A percentile compares a stretch with the other conserved stretches of the same genome.
These are phyloP conservation scores for Tridacna crocea DNA, from an alignment of 2,888 invertebrate species.

Conservation along the genomic window DNA sequence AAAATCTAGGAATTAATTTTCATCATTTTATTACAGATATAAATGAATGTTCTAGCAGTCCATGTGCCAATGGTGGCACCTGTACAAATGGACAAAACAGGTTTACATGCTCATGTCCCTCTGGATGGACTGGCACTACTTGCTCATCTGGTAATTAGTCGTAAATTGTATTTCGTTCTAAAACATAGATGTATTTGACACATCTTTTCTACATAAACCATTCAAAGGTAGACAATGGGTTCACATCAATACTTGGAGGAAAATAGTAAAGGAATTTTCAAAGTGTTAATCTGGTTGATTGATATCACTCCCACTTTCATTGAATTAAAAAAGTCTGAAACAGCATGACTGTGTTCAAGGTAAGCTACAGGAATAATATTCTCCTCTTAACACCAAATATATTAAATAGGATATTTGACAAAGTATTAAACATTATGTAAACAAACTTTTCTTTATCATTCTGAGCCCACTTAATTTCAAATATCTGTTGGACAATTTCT, in stretches of 20 bases:
- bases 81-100: constrained; percentile 6
- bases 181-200: not conserved
- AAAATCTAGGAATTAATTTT: too few relatives aligned
- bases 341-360: too few relatives aligned
- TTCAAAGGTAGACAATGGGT: too few relatives aligned
- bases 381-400: not conserved
- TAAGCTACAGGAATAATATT: too few relatives aligned
- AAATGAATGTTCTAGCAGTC: constrained; percentile 22
- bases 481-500: too few relatives aligned
- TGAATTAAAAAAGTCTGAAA: too few relatives aligned
- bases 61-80: constrained; percentile 9
- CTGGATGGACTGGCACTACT: constrained; percentile 12
- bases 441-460: too few relatives aligned
- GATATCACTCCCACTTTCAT: not conserved
- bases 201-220: not conserved
- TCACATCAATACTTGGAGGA: too few relatives aligned
- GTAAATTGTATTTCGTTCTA: not conserved
- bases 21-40: not conserved
- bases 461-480: too few relatives aligned
- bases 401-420: not conserved
- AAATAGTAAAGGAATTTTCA: too few relatives aligned
- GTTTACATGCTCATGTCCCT: constrained; percentile 7
- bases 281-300: too few relatives aligned
- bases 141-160: not conserved
- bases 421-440: too few relatives aligned